Percentiles rank a stretch among this genome's conserved stretches.
These are phyloP conservation scores for Portevinia maculata DNA, from an alignment of 2,888 invertebrate species.

Conservation along the genomic window DNA sequence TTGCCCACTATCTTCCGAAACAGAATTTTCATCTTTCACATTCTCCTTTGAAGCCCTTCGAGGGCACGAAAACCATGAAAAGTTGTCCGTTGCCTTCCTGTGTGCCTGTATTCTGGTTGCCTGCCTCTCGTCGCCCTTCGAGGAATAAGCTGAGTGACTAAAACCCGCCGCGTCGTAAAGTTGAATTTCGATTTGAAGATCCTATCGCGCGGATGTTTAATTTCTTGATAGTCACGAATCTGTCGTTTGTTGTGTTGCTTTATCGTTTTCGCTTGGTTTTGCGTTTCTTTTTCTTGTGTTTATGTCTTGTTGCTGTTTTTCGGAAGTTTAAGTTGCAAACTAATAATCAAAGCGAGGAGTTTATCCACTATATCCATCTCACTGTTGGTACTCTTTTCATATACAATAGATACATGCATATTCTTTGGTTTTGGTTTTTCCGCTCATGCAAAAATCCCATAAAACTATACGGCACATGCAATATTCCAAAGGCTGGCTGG, in stretches of 20 bases:
- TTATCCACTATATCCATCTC: constrained; percentile 55
- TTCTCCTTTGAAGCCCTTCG: background rate
- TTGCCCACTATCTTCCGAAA: constrained; percentile 72
- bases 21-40: constrained; percentile 61
- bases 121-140: constrained; percentile 1
- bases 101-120: constrained; percentile 8
- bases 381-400: constrained; percentile 1
- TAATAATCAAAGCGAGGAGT: constrained; percentile 63
- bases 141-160: background rate
- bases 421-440: constrained; percentile 40
- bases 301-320: constrained; percentile 45
- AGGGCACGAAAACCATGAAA: constrained; percentile 56
- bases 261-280: constrained; percentile 36
- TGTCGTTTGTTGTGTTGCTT: constrained; percentile 70
- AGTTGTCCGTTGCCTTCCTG: constrained; percentile 54
- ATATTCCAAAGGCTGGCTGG: constrained; percentile 24
- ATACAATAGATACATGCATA: constrained; percentile 17
- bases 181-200: constrained; percentile 74
- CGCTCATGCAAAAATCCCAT: constrained; percentile 71
- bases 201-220: constrained; percentile 74
- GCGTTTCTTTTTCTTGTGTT: constrained; percentile 3
- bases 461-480: constrained; percentile 69
- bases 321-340: constrained; percentile 72
- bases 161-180: constrained; percentile 54
- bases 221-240: constrained; percentile 74